Conservation (phyloP, 1,140 invertebrate genomes). For the Atopsyche davidsoni region DNA sequence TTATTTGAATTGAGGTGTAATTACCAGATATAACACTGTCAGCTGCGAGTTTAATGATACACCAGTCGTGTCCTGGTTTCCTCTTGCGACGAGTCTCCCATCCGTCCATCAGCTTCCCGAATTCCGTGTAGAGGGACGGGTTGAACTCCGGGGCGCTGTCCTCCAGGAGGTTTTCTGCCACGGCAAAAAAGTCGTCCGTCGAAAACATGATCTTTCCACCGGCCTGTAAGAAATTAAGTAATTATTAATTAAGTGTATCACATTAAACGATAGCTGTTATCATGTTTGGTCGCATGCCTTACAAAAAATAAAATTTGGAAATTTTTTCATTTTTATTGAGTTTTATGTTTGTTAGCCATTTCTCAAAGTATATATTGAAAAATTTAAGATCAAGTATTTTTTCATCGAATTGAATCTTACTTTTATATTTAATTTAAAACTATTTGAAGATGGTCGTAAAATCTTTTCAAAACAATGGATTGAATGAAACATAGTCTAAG, state of each 20-base stretch:
- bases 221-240: slow-evolving; percentile 36
- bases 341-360: too few relatives aligned
- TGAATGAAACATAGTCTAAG: neutral
- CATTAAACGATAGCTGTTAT: too few relatives aligned
- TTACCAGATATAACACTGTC: slow-evolving; percentile 53
- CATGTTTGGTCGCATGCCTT: too few relatives aligned
- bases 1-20: neutral
- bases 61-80: slow-evolving; percentile 59
- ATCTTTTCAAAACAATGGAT: neutral
- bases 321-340: too few relatives aligned
- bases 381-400: slow-evolving; percentile 1
- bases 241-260: neutral
- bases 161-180: slow-evolving; percentile 58
- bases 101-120: slow-evolving; percentile 67
- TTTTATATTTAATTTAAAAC: neutral
- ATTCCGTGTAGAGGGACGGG: slow-evolving; percentile 55
- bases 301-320: too few relatives aligned
- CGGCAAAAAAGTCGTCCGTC: slow-evolving; percentile 64
- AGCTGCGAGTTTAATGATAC: slow-evolving; percentile 54
- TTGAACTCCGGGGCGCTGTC: slow-evolving; percentile 53
- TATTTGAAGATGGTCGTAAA: neutral
- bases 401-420: neutral
- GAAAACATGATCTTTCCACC: slow-evolving; percentile 58
- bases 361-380: too few relatives aligned
- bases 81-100: slow-evolving; percentile 63